These are phyloP conservation scores for Tachysurus vachellii DNA, from an alignment of 2,113 vertebrate species.

Conservation along the genomic window DNA sequence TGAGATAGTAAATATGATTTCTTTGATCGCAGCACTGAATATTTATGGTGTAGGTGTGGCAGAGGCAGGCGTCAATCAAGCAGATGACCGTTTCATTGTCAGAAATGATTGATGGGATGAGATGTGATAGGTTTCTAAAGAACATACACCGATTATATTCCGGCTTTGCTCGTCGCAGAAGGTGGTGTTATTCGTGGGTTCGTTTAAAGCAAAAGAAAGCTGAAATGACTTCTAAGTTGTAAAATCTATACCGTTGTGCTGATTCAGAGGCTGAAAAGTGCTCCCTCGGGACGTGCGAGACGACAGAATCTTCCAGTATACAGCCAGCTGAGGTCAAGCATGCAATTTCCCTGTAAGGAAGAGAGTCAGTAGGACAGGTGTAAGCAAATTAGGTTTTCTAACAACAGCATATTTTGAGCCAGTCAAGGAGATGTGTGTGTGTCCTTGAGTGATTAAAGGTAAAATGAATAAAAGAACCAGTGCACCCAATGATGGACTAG, in stretches of 20 bases:
- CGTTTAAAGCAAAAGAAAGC: constrained; percentile 33
- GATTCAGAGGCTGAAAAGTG: constrained; percentile 34
- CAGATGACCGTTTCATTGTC: neutral
- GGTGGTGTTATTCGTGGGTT: neutral
- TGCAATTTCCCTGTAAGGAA: constrained; percentile 36
- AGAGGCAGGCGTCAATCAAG: neutral
- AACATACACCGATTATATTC: neutral
- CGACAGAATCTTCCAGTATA: neutral
- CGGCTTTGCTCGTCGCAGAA: neutral
- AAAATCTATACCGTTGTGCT: constrained; percentile 29
- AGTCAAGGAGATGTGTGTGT: neutral
- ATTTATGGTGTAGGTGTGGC: neutral
- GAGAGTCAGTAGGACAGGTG: constrained; percentile 38
- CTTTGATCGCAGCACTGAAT: neutral
- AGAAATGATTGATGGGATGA: neutral
- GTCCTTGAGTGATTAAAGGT: neutral
- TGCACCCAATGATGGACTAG: neutral
- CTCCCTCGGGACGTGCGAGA: constrained; percentile 13
- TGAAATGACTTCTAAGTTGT: constrained; percentile 9
- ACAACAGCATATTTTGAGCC: constrained; percentile 33
- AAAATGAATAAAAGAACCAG: neutral
- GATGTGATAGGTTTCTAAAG: neutral
- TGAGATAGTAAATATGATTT: neutral
- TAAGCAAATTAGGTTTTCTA: constrained; percentile 38
- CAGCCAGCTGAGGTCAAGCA: constrained; percentile 26